Conservation (phyloP, 2,113 vertebrate genomes). For the Dermatemys mawii region DNA sequence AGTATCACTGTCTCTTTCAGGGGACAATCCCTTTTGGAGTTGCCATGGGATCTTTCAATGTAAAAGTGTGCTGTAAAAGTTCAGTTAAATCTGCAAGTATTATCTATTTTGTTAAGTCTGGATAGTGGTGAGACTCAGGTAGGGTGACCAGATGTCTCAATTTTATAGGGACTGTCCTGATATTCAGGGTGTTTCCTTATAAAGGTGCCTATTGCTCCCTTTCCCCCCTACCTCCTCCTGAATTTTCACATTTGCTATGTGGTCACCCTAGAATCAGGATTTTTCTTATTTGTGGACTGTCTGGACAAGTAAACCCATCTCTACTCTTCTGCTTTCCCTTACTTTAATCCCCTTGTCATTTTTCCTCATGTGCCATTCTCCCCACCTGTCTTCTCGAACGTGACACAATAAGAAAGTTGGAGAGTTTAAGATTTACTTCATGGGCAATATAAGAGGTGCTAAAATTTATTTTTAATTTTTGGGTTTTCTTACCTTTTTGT, state of each 20-base stretch:
- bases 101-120: neutral
- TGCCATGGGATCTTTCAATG: neutral
- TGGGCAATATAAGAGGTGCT: accelerated
- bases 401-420: neutral
- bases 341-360: accelerated
- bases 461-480: neutral
- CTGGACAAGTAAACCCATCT: neutral
- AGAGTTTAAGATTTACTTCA: neutral
- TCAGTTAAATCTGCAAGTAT: neutral
- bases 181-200: no score
- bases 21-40: neutral
- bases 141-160: no score
- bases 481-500: neutral
- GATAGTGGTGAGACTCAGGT: neutral
- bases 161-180: no score
- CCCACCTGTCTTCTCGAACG: neutral
- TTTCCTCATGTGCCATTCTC: neutral
- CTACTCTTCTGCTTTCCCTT: neutral
- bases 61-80: neutral
- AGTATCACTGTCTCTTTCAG: neutral
- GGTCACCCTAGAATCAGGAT: neutral
- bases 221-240: no score
- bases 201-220: no score
- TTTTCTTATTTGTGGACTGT: neutral
- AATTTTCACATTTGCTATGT: no score